A percentile compares a stretch with the other conserved stretches of the same genome.
phyloP scores from a whole-genome alignment of 2,888 invertebrate species.

The Oxyteleia sp. region DNA sequence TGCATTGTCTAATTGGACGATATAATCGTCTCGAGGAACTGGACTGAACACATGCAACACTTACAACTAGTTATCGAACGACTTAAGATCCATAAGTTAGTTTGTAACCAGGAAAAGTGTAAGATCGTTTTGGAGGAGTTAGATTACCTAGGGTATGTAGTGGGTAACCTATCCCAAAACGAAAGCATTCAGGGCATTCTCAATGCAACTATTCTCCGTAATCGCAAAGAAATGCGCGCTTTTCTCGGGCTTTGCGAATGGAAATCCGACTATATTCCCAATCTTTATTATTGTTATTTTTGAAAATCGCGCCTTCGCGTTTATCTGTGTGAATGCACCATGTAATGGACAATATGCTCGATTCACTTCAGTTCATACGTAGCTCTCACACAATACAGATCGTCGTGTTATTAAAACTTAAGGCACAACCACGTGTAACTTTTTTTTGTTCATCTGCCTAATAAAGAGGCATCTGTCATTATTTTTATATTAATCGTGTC shows the following conservation, averaged over 20 bases:
- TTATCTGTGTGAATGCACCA: no score
- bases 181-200: constrained; percentile 13
- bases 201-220: background rate
- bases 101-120: background rate
- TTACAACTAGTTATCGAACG: constrained; percentile 72
- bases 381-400: no score
- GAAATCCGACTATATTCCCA: background rate
- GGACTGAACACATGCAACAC: constrained; percentile 73
- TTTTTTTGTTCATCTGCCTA: no score
- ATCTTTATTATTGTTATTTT: no score
- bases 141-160: constrained; percentile 22
- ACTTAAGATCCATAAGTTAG: constrained; percentile 24
- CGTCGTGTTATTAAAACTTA: no score
- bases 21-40: constrained; percentile 74
- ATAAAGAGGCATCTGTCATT: no score
- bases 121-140: background rate
- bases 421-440: no score
- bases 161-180: constrained; percentile 14
- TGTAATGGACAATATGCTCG: no score
- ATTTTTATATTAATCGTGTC: no score
- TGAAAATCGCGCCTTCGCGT: no score
- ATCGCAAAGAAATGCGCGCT: background rate
- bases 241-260: constrained; percentile 4
- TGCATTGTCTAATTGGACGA: constrained; percentile 79
- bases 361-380: no score